Evolutionary conservation across 2,888 invertebrate species (phyloP).

Genomic region (Osmoderma eremita): DNA sequence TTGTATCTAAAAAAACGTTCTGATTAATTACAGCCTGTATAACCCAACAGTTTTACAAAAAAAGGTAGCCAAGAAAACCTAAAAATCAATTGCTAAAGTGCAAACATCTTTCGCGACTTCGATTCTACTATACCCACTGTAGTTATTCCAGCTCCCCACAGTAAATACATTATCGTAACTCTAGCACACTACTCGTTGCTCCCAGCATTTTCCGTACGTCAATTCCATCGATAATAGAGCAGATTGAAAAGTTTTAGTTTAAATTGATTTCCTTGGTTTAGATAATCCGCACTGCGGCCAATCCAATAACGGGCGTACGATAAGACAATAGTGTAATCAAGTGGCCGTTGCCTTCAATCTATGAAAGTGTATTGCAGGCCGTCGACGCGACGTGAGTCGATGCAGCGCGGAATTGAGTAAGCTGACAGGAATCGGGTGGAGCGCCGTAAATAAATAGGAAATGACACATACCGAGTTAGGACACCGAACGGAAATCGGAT

Average conservation of each 20-base stretch:
- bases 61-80: too few relatives aligned
- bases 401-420: conserved; percentile 6
- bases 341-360: conserved; percentile 17
- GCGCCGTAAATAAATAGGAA: conserved; percentile 10
- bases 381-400: neutral
- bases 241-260: neutral
- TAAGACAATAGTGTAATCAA: conserved; percentile 2
- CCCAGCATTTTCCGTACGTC: too few relatives aligned
- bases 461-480: neutral
- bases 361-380: conserved; percentile 1
- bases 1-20: too few relatives aligned
- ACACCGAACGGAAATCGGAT: conserved; percentile 8
- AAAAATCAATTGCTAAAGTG: too few relatives aligned
- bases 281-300: neutral
- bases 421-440: neutral
- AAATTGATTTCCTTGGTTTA: neutral
- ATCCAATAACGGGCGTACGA: neutral
- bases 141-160: too few relatives aligned
- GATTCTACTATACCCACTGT: too few relatives aligned
- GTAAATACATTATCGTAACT: too few relatives aligned
- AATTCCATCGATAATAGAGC: too few relatives aligned
- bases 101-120: too few relatives aligned
- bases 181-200: too few relatives aligned
- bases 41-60: too few relatives aligned
- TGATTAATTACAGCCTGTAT: too few relatives aligned